phyloP scores from a whole-genome alignment of 2,888 invertebrate genomes.

The Glaucopsyche alexis region DNA sequence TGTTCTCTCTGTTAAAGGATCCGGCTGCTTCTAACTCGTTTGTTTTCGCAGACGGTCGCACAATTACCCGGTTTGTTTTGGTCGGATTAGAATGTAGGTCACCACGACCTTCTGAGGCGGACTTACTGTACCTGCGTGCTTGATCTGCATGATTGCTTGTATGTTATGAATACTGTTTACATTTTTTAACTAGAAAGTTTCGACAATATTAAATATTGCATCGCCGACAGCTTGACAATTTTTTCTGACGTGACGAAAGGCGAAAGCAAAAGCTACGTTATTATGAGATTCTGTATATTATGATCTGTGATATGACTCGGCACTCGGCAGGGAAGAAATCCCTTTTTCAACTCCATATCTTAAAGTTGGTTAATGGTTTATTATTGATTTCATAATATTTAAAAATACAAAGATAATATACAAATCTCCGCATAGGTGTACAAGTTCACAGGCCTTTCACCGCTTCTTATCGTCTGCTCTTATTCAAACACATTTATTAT shows the following conservation, averaged over 20 bases:
- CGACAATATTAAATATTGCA: background rate
- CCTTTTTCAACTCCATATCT: too few species aligned
- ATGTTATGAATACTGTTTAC: conserved; percentile 9
- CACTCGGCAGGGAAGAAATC: too few species aligned
- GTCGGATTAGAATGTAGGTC: conserved; percentile 20
- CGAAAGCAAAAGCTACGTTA: background rate
- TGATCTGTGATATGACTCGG: too few species aligned
- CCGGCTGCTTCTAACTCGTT: background rate
- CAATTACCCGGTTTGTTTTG: conserved; percentile 4
- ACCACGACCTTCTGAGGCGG: background rate
- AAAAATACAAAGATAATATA: background rate
- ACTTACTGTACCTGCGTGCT: conserved; percentile 1
- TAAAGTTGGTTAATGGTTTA: too few species aligned
- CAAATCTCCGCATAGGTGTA: background rate
- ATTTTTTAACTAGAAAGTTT: background rate
- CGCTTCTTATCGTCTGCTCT: background rate
- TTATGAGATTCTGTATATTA: too few species aligned
- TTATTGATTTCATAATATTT: too few species aligned
- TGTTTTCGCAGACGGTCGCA: background rate
- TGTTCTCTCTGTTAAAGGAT: background rate
- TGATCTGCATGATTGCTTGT: background rate
- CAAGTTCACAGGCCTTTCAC: background rate
- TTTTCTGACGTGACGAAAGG: background rate
- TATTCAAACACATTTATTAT: background rate
- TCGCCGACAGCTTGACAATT: background rate